Evolutionary conservation across 1,140 invertebrate species (phyloP).

Genomic region (Ditylenchus dipsaci): DNA sequence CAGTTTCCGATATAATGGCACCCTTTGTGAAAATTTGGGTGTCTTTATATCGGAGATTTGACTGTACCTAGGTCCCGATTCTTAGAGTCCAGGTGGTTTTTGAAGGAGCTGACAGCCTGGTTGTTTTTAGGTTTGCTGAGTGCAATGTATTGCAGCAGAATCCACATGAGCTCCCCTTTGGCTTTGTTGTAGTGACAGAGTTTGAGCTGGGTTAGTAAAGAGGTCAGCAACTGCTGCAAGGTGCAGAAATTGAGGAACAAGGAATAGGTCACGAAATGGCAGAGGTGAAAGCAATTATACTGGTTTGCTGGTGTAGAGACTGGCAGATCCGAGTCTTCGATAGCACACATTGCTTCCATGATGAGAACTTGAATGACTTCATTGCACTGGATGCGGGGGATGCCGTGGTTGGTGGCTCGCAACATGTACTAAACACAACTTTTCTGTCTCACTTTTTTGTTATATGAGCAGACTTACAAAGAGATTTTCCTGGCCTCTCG

Average conservation of each 20-base stretch:
- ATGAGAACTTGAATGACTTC: conserved; percentile 43
- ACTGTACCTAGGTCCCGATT: conserved; percentile 9
- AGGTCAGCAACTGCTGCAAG: conserved; percentile 22
- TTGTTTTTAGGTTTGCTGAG: conserved; percentile 14
- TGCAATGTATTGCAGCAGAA: conserved; percentile 38
- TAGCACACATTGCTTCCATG: conserved; percentile 44
- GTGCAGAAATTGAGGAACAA: conserved; percentile 20
- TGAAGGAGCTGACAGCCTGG: neutral
- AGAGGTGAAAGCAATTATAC: conserved; percentile 43
- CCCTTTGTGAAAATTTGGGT: too few relatives aligned
- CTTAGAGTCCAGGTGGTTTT: conserved; percentile 8
- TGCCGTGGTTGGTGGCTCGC: neutral
- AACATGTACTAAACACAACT: conserved; percentile 15
- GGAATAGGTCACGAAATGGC: conserved; percentile 39
- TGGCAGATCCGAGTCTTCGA: conserved; percentile 31
- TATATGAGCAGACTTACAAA: conserved; percentile 21
- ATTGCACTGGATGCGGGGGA: conserved; percentile 27
- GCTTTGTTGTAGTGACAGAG: conserved; percentile 31
- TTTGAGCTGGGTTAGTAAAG: conserved; percentile 30
- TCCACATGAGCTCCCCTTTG: conserved; percentile 41
- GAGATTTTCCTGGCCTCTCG: conserved; percentile 35
- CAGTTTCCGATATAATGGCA: too few relatives aligned
- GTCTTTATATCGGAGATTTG: too few relatives aligned
- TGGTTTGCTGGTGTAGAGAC: conserved; percentile 30
- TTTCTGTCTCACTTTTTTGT: neutral